phyloP scores from a whole-genome alignment of 2,888 invertebrate genomes.

The Tigriopus californicus region DNA sequence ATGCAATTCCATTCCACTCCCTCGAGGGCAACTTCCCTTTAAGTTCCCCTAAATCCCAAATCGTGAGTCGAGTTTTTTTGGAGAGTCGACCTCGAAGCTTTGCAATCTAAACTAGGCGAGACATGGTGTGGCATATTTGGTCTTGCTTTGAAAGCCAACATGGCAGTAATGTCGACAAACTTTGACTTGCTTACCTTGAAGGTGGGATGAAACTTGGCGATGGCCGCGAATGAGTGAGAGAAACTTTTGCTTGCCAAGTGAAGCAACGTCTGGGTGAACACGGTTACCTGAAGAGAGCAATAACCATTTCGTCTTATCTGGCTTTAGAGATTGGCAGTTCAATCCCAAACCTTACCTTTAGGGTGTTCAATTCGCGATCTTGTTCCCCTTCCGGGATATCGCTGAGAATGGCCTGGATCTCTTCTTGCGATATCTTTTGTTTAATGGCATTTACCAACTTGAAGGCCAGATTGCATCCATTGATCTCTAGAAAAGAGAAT shows the following conservation, averaged over 20 bases:
- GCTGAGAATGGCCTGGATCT: constrained; percentile 64
- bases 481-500: constrained; percentile 1
- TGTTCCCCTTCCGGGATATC: constrained; percentile 54
- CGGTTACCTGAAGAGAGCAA: constrained; percentile 85
- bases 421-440: constrained; percentile 73
- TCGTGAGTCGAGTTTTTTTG: no score
- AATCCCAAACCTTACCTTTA: background rate
- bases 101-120: no score
- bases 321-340: background rate
- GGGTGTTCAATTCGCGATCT: constrained; percentile 36
- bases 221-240: constrained; percentile 95
- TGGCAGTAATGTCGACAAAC: no score
- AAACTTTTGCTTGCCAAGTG: constrained; percentile 90
- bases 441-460: constrained; percentile 68
- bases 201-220: constrained; percentile 83
- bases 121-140: no score
- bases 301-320: constrained; percentile 34
- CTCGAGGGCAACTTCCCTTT: no score
- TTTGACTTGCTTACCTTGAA: constrained; percentile 67
- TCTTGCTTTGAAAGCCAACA: no score
- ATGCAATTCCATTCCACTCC: no score
- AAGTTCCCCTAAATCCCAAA: no score
- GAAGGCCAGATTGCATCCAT: constrained; percentile 38
- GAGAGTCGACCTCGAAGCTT: no score
- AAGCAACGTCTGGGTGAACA: constrained; percentile 84